A percentile compares a stretch with the other conserved stretches of the same genome.
phyloP scores from a whole-genome alignment of 2,113 vertebrate species.

The Gymnarchus niloticus region DNA sequence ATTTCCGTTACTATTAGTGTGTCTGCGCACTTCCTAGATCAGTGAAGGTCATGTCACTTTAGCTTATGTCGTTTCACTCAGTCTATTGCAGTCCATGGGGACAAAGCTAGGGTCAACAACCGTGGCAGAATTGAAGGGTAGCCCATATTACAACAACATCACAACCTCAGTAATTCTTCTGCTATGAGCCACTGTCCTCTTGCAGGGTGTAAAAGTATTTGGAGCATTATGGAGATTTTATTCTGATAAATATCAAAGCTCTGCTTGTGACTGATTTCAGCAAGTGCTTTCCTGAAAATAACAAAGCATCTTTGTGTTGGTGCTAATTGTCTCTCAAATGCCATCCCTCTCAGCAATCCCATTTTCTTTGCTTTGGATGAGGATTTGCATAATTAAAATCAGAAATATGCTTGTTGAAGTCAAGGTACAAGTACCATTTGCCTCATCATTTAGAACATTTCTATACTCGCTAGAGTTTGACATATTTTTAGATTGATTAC shows the following conservation, averaged over 20 bases:
- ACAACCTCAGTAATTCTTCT: neutral
- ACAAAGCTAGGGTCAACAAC: constrained; percentile 32
- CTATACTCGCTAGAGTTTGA: neutral
- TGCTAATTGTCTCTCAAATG: constrained; percentile 7
- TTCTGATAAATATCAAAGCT: neutral
- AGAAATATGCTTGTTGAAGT: constrained; percentile 4
- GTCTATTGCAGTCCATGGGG: constrained; percentile 1
- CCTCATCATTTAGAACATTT: neutral
- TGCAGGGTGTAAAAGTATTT: neutral
- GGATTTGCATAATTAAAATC: constrained; percentile 22
- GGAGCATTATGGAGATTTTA: neutral
- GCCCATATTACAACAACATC: neutral
- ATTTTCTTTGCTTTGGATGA: constrained; percentile 7
- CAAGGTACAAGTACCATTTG: neutral
- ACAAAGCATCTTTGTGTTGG: neutral
- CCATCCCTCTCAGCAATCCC: constrained; percentile 13
- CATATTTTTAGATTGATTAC: neutral
- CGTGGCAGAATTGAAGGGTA: constrained; percentile 2
- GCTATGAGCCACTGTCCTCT: neutral
- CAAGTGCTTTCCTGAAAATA: constrained; percentile 9
- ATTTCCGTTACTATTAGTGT: constrained; percentile 13
- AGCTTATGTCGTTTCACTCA: neutral
- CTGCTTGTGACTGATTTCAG: neutral
- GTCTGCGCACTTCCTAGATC: neutral
- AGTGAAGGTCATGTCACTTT: neutral